Evolutionary conservation across 1,140 invertebrate genomes (phyloP).

Genomic region (Apis mellifera): DNA sequence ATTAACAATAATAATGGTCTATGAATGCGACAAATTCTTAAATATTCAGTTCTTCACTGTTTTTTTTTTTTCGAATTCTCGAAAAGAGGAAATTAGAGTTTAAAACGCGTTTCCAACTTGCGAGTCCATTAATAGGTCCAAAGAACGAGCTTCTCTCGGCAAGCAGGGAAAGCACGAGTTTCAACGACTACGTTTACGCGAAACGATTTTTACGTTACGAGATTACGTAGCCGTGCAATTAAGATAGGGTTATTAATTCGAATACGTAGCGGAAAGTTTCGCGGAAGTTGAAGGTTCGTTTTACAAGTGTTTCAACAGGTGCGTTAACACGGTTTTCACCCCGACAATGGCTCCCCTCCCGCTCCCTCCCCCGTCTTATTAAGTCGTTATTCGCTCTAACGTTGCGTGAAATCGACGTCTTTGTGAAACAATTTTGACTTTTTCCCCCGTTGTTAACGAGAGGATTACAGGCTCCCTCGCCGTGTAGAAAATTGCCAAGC

Average conservation of each 20-base stretch:
- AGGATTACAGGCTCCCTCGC: neutral
- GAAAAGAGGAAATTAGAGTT: neutral
- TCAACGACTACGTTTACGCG: neutral
- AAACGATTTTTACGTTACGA: neutral
- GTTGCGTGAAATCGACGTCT: conserved; percentile 44
- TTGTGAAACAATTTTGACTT: conserved; percentile 1
- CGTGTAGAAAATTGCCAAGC: neutral
- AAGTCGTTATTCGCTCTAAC: conserved; percentile 22
- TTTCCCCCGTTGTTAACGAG: neutral
- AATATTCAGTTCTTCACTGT: neutral
- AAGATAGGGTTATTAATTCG: neutral
- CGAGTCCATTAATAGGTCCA: no score
- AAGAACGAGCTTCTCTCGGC: no score
- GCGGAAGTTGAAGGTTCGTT: neutral
- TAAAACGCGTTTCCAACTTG: neutral
- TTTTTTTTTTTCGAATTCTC: neutral
- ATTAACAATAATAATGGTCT: neutral
- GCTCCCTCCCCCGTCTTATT: neutral
- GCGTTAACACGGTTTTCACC: conserved; percentile 23
- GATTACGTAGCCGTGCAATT: neutral
- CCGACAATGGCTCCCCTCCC: neutral
- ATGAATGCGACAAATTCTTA: neutral
- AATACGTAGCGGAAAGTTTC: no score
- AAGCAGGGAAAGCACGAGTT: neutral
- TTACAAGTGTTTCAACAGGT: neutral